These are phyloP conservation scores for Proisotoma minuta DNA, from an alignment of 2,888 invertebrate genomes.

Conservation along the genomic window DNA sequence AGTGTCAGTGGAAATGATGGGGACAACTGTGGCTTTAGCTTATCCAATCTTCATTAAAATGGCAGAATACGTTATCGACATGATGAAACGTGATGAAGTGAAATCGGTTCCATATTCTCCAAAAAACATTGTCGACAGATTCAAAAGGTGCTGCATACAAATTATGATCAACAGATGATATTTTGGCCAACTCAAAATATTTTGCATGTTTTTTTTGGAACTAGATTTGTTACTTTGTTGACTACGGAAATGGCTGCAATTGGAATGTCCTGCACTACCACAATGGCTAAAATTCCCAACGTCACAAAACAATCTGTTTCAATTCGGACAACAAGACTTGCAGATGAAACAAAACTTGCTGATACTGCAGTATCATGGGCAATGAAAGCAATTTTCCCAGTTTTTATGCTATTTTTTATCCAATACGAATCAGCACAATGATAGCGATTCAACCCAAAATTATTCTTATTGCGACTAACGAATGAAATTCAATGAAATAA, in stretches of 20 bases:
- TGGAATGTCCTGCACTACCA: constrained; percentile 1
- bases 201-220: neutral
- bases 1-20: constrained; percentile 27
- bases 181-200: too few species aligned
- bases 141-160: constrained; percentile 13
- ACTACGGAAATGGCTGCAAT: constrained; percentile 14
- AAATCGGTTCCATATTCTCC: neutral
- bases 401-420: constrained; percentile 25
- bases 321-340: constrained; percentile 13
- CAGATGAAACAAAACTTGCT: constrained; percentile 31
- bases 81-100: constrained; percentile 4
- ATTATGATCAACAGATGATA: too few species aligned
- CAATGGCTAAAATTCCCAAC: neutral
- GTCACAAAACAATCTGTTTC: neutral
- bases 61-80: constrained; percentile 17
- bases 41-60: constrained; percentile 35
- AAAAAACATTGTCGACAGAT: constrained; percentile 11
- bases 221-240: neutral
- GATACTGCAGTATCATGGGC: constrained; percentile 30
- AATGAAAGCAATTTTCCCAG: constrained; percentile 28
- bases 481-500: neutral
- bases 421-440: constrained; percentile 3
- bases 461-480: too few species aligned
- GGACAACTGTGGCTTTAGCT: constrained; percentile 6
- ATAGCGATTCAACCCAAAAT: neutral